Evolutionary conservation across 2,797 vertebrate genomes (phyloP), one percentile per base, ranked within the genome.

Genomic region (Argyrosomus regius): DNA sequence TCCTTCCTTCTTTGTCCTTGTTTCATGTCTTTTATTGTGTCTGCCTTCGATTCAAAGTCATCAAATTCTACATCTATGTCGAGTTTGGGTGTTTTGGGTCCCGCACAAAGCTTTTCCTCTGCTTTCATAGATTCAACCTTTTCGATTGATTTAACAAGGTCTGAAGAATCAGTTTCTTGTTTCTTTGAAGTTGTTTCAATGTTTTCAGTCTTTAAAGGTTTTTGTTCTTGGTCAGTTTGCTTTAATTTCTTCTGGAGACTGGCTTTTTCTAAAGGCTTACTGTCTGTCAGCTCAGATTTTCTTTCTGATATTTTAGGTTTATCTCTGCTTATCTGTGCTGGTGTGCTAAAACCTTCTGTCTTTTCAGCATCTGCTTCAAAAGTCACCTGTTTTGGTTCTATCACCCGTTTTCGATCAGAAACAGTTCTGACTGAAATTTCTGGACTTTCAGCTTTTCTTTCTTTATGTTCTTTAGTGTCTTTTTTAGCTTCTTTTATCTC

Each of bases 381-480:
- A 7, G 9, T 56, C 22, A 24, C 12, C 12, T 31, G 6, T 56
- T 75, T 39, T n/a, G 66, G 1, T 39, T 65, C 18, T 11, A 6
- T n/a, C 24, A 60, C 13, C 13, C 45, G 48, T 60, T 84, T 70
- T 50, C 48, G n/a, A 56, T 54, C 49, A 18, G 28, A 20, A 58
- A 43, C 3, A 10, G 11, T 50, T 78, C 70, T 58, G 22, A 28
- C 4, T 52, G 24, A 63, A 56, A 39, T 35, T 6, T 83, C 39
- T 48, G 39, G 58, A 73, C 22, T 39, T n/a, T 28, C 43, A 16
- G 35, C 4, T 80, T 69, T 41, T 28, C 1, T 50, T 35, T 65
- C 24, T 4, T 66, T 41, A 7, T 28, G 16, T 35, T 65, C 49
- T 68, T 58, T 52, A 17, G 1, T 24, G 14, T 53, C 46, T 58